Evolutionary conservation across 2,797 vertebrate genomes (phyloP), one percentile per base, ranked within the genome.

Genomic region (Holocentrus rufus): DNA sequence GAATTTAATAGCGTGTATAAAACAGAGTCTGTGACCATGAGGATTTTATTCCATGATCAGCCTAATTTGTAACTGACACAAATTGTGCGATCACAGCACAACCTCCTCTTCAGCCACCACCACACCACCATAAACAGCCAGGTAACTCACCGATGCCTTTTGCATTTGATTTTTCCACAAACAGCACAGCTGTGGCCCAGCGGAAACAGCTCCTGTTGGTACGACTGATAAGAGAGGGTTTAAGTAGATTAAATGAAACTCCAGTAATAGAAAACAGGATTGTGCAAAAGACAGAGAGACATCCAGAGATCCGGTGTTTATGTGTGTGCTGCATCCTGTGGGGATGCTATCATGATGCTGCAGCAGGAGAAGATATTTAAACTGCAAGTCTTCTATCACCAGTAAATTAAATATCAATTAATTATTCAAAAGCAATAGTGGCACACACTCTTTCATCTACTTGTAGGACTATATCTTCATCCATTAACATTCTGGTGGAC

Each of bases 91-190:
- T 56, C 27, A 52, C 30, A 61, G 57, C 18, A 52, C 20, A 65
- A 27, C 7, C 7, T 4, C 39, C 22, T 42, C 18, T 54, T 59
- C 42, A 47, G 25, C 3, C 0, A 30, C 34, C 30, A 20, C 52
- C 70, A n/a, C 14, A 46, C 14, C 4, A 42, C 17, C n/a, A 17
- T 52, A 4, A 34, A 68, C 4, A 49, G 58, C 34, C 17, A 52
- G 14, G 9, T 56, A 18, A 84, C 90, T 93, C 92, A 99, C 97
- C 96, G 96, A 91, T 97, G 97, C 72, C 95, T 94, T 92, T 97
- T 97, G 89, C 97, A 99, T 83, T 97, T 98, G 69, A 97, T 96
- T 87, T 98, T 98, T 75, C 96, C 96, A 93, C 96, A 98, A 2
- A 99, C 96, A 34, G 97, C 96, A 93, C 97, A 99, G 70, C 96